Percentiles rank a stretch among this genome's conserved stretches.
Evolutionary conservation across 2,888 invertebrate genomes (phyloP).

Genomic region (Ectobius pallidus): DNA sequence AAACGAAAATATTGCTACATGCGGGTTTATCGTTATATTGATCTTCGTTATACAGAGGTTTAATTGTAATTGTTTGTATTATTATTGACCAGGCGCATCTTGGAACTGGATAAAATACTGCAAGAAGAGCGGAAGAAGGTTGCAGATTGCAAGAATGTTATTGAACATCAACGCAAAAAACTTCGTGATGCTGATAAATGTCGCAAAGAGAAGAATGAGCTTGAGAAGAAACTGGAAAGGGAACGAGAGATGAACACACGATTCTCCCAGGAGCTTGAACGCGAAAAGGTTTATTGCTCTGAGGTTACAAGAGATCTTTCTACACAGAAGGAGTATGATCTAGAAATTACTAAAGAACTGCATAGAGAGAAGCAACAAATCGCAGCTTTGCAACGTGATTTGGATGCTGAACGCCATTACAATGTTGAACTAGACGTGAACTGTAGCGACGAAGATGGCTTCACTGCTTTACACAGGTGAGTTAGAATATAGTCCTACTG

Average conservation of each 20-base stretch:
- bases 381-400: not conserved
- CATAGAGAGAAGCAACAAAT: not conserved
- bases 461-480: constrained; percentile 16
- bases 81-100: not conserved
- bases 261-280: not conserved
- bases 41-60: too few species aligned
- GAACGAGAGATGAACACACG: not conserved
- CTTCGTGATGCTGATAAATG: not conserved
- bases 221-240: not conserved
- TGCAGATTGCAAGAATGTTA: not conserved
- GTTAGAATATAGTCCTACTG: not conserved
- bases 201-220: not conserved
- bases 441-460: constrained; percentile 7
- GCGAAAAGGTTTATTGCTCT: not conserved
- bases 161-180: not conserved
- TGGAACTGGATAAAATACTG: not conserved
- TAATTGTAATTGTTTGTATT: too few species aligned
- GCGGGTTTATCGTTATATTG: too few species aligned
- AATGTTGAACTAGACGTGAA: constrained; percentile 20
- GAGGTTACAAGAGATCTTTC: not conserved
- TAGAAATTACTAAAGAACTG: not conserved
- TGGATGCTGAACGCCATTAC: not conserved
- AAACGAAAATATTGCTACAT: too few species aligned
- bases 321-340: constrained; percentile 11
- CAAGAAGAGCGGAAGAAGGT: not conserved